phyloP scores from a whole-genome alignment of 1,140 invertebrate genomes.

The Rhysida immarginata region DNA sequence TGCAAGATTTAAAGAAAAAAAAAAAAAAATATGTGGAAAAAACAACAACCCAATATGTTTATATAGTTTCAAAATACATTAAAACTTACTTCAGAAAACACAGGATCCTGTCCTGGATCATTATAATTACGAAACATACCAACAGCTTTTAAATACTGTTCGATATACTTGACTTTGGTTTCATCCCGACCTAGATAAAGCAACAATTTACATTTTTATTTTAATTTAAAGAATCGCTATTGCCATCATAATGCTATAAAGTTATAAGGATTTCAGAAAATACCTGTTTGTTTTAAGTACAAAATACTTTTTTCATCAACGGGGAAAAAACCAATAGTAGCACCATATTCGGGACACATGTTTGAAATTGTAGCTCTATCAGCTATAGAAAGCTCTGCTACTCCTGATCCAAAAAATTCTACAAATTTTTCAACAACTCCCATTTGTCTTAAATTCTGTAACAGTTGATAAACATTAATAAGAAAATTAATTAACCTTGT shows the following conservation, averaged over 20 bases:
- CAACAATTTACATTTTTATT: too few relatives aligned
- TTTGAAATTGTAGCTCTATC: conserved; percentile 56
- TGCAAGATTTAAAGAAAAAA: too few relatives aligned
- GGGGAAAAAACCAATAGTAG: conserved; percentile 91
- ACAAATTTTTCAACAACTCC: conserved; percentile 98
- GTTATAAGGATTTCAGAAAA: conserved; percentile 15
- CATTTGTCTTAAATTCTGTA: conserved; percentile 70
- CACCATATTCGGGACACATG: conserved; percentile 77
- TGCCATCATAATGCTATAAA: conserved; percentile 9
- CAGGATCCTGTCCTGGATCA: conserved; percentile 59
- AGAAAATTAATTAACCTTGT: not conserved
- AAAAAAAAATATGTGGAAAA: too few relatives aligned
- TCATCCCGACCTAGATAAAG: conserved; percentile 53
- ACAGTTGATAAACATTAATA: not conserved
- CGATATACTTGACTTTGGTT: conserved; percentile 65
- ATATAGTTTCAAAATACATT: too few relatives aligned
- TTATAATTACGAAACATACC: conserved; percentile 73
- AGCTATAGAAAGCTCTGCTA: conserved; percentile 75
- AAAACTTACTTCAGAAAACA: conserved; percentile 52
- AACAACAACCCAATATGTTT: too few relatives aligned
- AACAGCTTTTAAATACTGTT: conserved; percentile 64
- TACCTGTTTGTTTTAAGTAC: conserved; percentile 82
- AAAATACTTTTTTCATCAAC: conserved; percentile 71
- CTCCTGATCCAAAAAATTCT: conserved; percentile 92
- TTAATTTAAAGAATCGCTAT: too few relatives aligned